These are phyloP conservation scores for Tiliqua scincoides DNA, from an alignment of 2,113 vertebrate species.

Conservation along the genomic window DNA sequence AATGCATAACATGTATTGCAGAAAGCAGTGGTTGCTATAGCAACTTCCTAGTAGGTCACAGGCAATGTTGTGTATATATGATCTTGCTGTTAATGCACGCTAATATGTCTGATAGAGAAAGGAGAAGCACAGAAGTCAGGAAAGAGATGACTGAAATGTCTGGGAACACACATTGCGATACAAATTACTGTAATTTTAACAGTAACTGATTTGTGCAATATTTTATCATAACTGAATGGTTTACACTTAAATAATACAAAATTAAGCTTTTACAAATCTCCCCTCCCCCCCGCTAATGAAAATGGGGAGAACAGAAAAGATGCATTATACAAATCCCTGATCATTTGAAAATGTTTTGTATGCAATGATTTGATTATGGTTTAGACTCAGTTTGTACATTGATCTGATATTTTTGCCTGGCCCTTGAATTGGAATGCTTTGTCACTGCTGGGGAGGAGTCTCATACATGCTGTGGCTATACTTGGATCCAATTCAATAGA, in stretches of 20 bases:
- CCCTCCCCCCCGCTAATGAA: background rate
- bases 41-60: constrained; percentile 88
- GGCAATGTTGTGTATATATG: constrained; percentile 82
- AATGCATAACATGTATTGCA: constrained; percentile 90
- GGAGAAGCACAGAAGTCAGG: constrained; percentile 69
- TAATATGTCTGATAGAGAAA: constrained; percentile 82
- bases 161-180: constrained; percentile 46
- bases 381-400: background rate
- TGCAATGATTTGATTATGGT: background rate
- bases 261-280: background rate
- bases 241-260: background rate
- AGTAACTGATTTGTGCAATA: constrained; percentile 32
- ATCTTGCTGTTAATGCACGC: constrained; percentile 86
- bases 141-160: constrained; percentile 45
- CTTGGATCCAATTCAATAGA: background rate
- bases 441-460: background rate
- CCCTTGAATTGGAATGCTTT: background rate
- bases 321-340: background rate
- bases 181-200: constrained; percentile 49
- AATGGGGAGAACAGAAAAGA: background rate
- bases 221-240: background rate
- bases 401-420: background rate
- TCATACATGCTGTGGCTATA: background rate
- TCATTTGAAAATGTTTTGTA: background rate
- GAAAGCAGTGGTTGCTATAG: constrained; percentile 91